Percentiles rank a stretch among this genome's conserved stretches.
Evolutionary conservation across 2,888 invertebrate genomes (phyloP).

Genomic region (Cataglyphis altisquamis): DNA sequence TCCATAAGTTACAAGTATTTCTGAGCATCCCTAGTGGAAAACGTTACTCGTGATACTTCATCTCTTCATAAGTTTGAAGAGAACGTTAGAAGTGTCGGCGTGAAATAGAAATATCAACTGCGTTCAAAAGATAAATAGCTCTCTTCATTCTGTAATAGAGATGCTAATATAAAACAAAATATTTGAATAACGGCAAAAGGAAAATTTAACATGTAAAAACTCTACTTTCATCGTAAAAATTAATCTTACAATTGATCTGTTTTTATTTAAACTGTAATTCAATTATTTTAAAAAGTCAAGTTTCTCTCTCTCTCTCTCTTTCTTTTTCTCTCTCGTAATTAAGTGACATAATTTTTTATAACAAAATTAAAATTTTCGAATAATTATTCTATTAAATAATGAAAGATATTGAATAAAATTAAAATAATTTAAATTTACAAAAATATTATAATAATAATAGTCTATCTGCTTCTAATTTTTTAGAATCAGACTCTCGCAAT

Average conservation of each 20-base stretch:
- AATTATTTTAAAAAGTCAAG: not conserved
- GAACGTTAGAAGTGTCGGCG: not conserved
- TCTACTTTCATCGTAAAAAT: not conserved
- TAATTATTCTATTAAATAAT: not conserved
- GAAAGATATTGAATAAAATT: not conserved
- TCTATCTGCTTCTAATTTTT: not conserved
- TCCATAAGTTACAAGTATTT: constrained; percentile 25
- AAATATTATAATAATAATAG: not conserved
- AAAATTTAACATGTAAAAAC: not conserved
- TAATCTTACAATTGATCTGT: not conserved
- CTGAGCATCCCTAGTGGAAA: constrained; percentile 12
- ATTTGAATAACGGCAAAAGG: not conserved
- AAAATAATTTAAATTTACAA: not conserved
- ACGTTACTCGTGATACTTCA: constrained; percentile 6
- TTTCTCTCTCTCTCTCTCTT: not conserved
- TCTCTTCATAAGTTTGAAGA: not conserved
- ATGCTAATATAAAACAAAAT: not conserved
- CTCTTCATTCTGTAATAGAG: not conserved
- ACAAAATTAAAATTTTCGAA: not conserved
- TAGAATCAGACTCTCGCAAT: not conserved
- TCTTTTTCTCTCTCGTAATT: not conserved
- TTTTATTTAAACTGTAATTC: not conserved
- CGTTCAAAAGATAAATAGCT: not conserved
- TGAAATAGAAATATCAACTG: constrained; percentile 10
- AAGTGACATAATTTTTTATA: not conserved